Evolutionary conservation across 2,797 vertebrate species (phyloP), one percentile per base, ranked within the genome.

Genomic region (Heliangelus exortis): DNA sequence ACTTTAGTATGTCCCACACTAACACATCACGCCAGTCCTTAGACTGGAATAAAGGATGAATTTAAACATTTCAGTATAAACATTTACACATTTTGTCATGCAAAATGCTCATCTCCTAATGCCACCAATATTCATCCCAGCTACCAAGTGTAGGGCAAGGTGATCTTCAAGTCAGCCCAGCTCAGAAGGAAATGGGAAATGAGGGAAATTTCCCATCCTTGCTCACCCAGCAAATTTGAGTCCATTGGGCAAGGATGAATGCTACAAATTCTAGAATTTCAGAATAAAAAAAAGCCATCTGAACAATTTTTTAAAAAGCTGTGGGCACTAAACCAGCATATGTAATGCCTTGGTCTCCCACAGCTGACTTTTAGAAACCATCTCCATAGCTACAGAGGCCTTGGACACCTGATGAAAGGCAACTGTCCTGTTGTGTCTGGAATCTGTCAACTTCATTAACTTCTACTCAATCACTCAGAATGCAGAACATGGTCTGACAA

Each of bases 401-500:
- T 51, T 28, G 45, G 66, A 69, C 1, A 80, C n/a, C 41, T n/a
- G 8, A 73, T 13, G 59, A 79, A 92, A 90, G 25, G 31, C 2
- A 1, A 74, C 18, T 0, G 0, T 51, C 80, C 77, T 73, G 33
- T 74, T 76, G 67, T 55, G 83, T 92, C 59, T 54, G 84, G 83
- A 83, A 75, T 50, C 84, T 31, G 33, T 61, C 89, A 76, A 21
- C 28, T 80, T 53, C 59, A 62, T 81, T 63, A 85, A 53, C 31
- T 89, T 68, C 58, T 71, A 51, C 43, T 93, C 79, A 86, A 54
- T 67, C 69, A 66, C 39, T 79, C 11, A 25, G 53, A 93, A 93
- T 23, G 17, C 85, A 90, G 88, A 79, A 84, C 23, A 18, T 20
- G 28, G 63, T 55, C 91, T 93, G 89, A 89, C 80, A 94, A 83